Base-by-base conservation (phyloP, 2,113 vertebrate species). In the Todiramphus chloris region DNA sequence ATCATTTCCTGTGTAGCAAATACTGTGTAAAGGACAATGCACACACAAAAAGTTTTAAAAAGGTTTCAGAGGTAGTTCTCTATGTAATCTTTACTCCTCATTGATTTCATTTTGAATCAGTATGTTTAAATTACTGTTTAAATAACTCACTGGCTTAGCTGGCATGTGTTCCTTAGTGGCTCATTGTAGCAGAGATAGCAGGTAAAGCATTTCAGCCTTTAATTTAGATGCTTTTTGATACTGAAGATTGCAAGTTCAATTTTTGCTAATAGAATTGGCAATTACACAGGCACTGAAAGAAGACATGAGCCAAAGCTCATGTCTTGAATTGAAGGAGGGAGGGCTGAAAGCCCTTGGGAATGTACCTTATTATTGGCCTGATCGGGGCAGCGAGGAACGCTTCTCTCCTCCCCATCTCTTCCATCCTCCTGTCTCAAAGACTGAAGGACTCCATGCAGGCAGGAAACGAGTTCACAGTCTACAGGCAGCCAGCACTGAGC, bases 11-110 rank as follows among this genome's bases (percentile, higher is more conserved):
- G 7, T 11, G 59, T 7, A 17, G 72, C 35, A 30, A 18, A 3
- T n/a, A 8, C 1, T 23, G 39, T 7, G 2, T 21, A 7, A 79
- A 76, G 18, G 4, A 16, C 44, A 58, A 8, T 0, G 5, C 3
- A 7, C 11, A 5, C 48, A n/a, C 16, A 35, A 8, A 55, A 41
- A 9, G 16, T 11, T 16, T 13, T 1, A 3, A 66, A 58, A 11
- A 7, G 4, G 20, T 27, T 51, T 60, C 44, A n/a, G 33, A n/a
- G 0, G 5, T 3, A 21, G 20, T 16, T 59, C 87, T 91, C 5
- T 25, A 9, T 56, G 55, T 43, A n/a, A 85, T 48, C 77, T 66
- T 60, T 51, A 28, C 55, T 68, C 33, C 73, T 66, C 37, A 10
- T 18, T 35, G 73, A 33, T 70, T 74, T 84, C 9, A 37, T 25